A percentile compares a stretch with the other conserved stretches of the same genome.
Conservation (phyloP, 1,140 invertebrate species). For the Cydia splendana region DNA sequence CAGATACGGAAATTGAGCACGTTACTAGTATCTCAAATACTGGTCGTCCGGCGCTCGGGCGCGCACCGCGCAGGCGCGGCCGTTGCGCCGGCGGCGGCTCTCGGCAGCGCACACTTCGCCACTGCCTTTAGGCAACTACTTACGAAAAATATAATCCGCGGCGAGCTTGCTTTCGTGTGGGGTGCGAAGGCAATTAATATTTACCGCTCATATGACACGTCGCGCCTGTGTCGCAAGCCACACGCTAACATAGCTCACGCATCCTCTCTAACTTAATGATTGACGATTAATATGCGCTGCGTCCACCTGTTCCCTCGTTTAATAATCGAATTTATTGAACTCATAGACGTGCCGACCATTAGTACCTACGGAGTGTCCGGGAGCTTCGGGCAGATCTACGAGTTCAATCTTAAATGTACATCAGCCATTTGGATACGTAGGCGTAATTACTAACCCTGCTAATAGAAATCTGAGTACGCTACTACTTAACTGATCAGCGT, state of each 20-base stretch:
- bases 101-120: conserved; percentile 44
- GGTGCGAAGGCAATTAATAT: neutral
- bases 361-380: neutral
- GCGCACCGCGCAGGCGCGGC: conserved; percentile 31
- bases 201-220: neutral
- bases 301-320: conserved; percentile 41
- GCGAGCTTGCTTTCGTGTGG: conserved; percentile 2
- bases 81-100: conserved; percentile 40
- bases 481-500: conserved; percentile 67
- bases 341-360: conserved; percentile 44
- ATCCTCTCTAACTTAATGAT: conserved; percentile 22
- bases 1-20: conserved; percentile 77
- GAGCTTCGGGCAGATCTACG: conserved; percentile 43
- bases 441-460: conserved; percentile 47
- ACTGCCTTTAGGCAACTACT: conserved; percentile 20
- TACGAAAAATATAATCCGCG: conserved; percentile 24
- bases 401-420: conserved; percentile 41
- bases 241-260: conserved; percentile 16
- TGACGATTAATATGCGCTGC: conserved; percentile 47
- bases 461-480: conserved; percentile 58
- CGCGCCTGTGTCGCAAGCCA: neutral
- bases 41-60: conserved; percentile 44
- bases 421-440: conserved; percentile 39
- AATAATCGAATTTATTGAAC: conserved; percentile 39
- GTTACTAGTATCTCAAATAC: conserved; percentile 68